Base-by-base conservation (phyloP, 2,888 invertebrate genomes). In the Carcina quercana region DNA sequence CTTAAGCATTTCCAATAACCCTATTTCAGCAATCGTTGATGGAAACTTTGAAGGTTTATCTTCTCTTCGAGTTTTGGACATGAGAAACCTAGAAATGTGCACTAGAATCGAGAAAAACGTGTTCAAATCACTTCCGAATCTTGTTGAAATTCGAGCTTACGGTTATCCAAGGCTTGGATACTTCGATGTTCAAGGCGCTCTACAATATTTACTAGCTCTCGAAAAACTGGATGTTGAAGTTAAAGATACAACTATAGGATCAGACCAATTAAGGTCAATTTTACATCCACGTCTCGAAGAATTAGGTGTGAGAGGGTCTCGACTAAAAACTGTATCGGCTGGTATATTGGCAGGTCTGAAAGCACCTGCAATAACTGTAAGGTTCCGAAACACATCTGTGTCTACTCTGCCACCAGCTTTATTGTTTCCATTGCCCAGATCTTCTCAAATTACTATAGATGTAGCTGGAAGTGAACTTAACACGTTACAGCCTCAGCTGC, bases 381-480 rank as follows among this genome's bases (percentile, higher is more conserved):
- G 90, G 33, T 78, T 96, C 28, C 87, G 89, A 29, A 94, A 95
- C 53, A 95, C 96, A 0, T 94, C 94, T 1, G 72, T 96, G 5
- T 87, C 88, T 8, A 84, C 87, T 7, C 74, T 96, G 32, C 95
- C 95, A 0, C 91, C 94, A 3, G 92, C 95, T 1, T 65, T 96
- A 13, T 88, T 96, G 35, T 94, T 95, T 59, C 94, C 96, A 0
- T 87, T 96, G 12, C 96, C 96, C 0, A 86, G 95, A 52, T 96
- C 96, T 2, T 93, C 94, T 0, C 88, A 88, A 41, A 88, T 96
- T 15, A 87, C 86, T 3, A 84, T 96, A 3, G 94, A 95, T 58
- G 88, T 96, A 0, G 86, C 89, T 2, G 93, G 93, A 10, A 94
- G 92, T 50, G 90, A 90, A 61, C 79, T 96, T 22, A 86, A 88